Evolutionary conservation across 2,888 invertebrate species (phyloP).

Genomic region (Drosophila quinaria): DNA sequence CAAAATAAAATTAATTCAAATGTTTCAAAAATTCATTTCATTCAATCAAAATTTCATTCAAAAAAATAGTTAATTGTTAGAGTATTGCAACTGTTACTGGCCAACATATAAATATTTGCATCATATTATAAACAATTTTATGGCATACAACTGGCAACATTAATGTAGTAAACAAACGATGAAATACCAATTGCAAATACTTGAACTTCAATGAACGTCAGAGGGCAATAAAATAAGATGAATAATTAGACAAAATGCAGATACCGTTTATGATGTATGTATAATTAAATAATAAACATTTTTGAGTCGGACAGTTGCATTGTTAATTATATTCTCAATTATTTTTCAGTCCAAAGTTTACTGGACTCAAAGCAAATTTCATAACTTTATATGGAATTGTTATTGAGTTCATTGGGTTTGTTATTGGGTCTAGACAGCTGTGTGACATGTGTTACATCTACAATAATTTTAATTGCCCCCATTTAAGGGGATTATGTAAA

Average conservation of each 20-base stretch:
- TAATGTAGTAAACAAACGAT: neutral
- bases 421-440: neutral
- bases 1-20: too few relatives aligned
- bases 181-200: constrained; percentile 2
- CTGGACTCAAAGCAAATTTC: neutral
- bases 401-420: neutral
- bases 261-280: constrained; percentile 3
- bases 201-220: neutral
- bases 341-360: neutral
- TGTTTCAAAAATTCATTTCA: too few relatives aligned
- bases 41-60: too few relatives aligned
- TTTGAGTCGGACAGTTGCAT: constrained; percentile 1
- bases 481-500: neutral
- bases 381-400: neutral
- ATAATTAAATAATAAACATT: constrained; percentile 12
- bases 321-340: neutral
- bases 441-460: neutral
- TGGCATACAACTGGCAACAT: neutral
- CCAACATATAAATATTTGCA: neutral
- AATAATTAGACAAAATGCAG: constrained; percentile 1
- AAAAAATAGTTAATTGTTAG: neutral
- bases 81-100: neutral
- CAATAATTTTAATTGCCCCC: neutral
- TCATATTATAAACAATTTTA: neutral
- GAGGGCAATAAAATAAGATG: neutral